A percentile compares a stretch with the other conserved stretches of the same genome.
phyloP scores from a whole-genome alignment of 92 coral and sea anemone genomes.

The Phymanthus crucifer region DNA sequence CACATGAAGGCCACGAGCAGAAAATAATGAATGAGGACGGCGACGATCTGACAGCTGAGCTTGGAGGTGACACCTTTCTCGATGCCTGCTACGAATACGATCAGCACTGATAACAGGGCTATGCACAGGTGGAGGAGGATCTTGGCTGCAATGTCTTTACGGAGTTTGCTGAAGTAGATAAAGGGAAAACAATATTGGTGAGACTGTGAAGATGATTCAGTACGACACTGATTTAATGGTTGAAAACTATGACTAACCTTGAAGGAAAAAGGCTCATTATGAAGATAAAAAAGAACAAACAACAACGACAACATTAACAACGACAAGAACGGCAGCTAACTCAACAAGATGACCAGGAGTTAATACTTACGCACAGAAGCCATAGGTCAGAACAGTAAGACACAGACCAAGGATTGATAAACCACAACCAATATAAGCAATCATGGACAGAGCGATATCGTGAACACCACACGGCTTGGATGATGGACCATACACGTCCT shows the following conservation, averaged over 20 bases:
- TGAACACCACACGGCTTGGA: conserved; percentile 91
- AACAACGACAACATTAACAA: background rate
- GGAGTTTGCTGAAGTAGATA: conserved; percentile 70
- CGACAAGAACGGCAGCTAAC: too few relatives aligned
- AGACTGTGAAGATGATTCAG: too few relatives aligned
- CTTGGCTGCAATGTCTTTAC: conserved; percentile 96
- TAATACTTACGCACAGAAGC: conserved; percentile 79
- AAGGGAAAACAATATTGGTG: background rate
- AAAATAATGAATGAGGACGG: conserved; percentile 86
- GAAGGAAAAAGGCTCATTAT: too few relatives aligned
- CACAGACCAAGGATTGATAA: conserved; percentile 85
- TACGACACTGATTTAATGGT: too few relatives aligned
- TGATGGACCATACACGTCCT: conserved; percentile 94
- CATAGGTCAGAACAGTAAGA: conserved; percentile 86
- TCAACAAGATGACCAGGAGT: background rate
- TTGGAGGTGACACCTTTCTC: conserved; percentile 76
- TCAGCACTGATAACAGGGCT: conserved; percentile 85
- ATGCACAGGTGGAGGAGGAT: conserved; percentile 90
- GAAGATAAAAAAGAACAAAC: background rate
- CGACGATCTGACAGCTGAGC: conserved; percentile 82
- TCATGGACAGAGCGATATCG: conserved; percentile 71
- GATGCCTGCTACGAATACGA: conserved; percentile 85
- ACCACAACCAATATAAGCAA: conserved; percentile 89
- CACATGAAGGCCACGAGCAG: conserved; percentile 89
- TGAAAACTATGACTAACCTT: too few relatives aligned